Base-by-base conservation (phyloP, 2,888 invertebrate genomes). In the Chouioia cunea region DNA sequence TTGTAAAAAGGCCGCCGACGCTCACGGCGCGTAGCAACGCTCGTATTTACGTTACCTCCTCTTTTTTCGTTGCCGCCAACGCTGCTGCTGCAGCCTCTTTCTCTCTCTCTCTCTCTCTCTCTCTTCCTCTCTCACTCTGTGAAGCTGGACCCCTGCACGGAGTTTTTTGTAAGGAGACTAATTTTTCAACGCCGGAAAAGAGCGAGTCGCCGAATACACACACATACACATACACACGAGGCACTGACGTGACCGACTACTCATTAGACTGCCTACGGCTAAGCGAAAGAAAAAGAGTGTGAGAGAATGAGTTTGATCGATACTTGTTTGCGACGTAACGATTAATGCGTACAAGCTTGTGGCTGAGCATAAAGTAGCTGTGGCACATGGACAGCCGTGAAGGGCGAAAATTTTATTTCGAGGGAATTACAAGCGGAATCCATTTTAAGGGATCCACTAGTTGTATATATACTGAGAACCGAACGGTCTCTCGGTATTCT, bases 21-120 rank as follows among this genome's bases (percentile, higher is more conserved):
- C 82, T 82, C 81, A 83, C 80, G 81, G 81, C 79, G 79, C 80
- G 79, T 81, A 80, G 82, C 82, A 80, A 82, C 82, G 83, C 80
- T 78, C 79, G 81, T 82, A 82, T 82, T 82, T 82, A 81, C 81
- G 81, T 80, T 82, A 77, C 36, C 36, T 36, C 36, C 81, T 79
- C 78, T 77, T 77, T 79, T 80, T 80, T 56, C 36, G 36, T 36
- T 36, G 36, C 36, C 10, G 2, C 36, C 36, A 36, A 36, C 36
- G 36, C 36, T 36, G 36, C 36, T 15, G 78, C 79, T 78, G 79
- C 76, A 44, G 54, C 36, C 70, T 63, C 69, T 74, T 64, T 65
- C 70, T 48, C 66, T 50, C 47, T 50, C 71, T 67, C 70, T 36
- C 65, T 70, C 66, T 62, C 73, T 50, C 36, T 48, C 54, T 20